Conservation (phyloP, 2,888 invertebrate species). For the Campaea margaritaria region DNA sequence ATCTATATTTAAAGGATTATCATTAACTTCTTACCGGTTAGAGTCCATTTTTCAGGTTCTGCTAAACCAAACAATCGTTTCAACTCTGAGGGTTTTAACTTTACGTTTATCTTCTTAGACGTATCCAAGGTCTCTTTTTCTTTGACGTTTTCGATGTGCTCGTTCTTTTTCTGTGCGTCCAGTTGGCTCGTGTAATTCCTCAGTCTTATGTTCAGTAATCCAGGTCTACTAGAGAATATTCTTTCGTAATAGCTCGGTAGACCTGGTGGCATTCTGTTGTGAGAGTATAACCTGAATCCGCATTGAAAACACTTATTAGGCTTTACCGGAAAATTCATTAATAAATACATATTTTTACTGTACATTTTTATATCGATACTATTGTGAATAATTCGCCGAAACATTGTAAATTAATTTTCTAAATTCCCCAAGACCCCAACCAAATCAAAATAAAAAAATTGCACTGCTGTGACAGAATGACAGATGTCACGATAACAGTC, state of each 20-base stretch:
- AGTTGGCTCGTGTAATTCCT: constrained; percentile 73
- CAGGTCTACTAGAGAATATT: constrained; percentile 58
- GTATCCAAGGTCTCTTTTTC: constrained; percentile 58
- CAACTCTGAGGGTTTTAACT: constrained; percentile 83
- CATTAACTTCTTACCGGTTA: constrained; percentile 72
- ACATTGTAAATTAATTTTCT: constrained; percentile 63
- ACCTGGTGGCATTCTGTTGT: constrained; percentile 59
- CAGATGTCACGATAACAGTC: too few relatives aligned
- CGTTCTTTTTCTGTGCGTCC: constrained; percentile 69
- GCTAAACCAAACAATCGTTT: constrained; percentile 85
- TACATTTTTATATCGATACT: constrained; percentile 69
- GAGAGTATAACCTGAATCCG: constrained; percentile 72
- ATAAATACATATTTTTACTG: constrained; percentile 61
- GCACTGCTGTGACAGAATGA: not conserved
- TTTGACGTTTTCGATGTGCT: constrained; percentile 56
- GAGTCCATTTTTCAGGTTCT: constrained; percentile 87
- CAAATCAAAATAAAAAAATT: constrained; percentile 47
- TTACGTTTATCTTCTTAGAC: constrained; percentile 74
- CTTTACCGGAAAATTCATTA: constrained; percentile 56
- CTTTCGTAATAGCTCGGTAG: constrained; percentile 70
- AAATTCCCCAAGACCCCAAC: constrained; percentile 36
- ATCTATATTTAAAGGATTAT: not conserved
- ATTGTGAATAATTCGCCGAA: constrained; percentile 67
- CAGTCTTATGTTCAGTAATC: constrained; percentile 59
- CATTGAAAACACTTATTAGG: constrained; percentile 70